Evolutionary conservation across 64 coral and sea anemone species (phyloP).

Genomic region (Acropora yongei): DNA sequence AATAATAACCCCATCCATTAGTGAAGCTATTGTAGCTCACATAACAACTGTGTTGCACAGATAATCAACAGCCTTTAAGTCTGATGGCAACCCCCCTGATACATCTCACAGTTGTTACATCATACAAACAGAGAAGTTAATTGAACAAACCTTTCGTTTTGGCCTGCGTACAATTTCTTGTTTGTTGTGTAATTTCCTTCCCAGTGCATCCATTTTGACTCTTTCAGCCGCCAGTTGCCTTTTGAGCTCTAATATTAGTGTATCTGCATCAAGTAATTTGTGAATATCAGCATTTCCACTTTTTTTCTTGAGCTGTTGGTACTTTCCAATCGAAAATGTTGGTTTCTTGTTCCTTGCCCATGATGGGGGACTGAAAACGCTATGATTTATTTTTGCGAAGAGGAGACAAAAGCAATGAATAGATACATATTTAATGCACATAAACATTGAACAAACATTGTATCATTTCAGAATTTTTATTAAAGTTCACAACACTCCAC

Average conservation of each 20-base stretch:
- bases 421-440: constrained; percentile 39
- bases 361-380: constrained; percentile 26
- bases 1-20: neutral
- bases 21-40: constrained; percentile 7
- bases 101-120: neutral
- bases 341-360: constrained; percentile 5
- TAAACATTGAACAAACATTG: constrained; percentile 36
- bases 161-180: constrained; percentile 34
- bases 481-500: neutral
- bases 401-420: constrained; percentile 36
- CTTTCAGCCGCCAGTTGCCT: constrained; percentile 20
- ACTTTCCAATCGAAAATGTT: constrained; percentile 16
- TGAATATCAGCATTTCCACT: neutral
- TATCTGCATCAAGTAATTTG: neutral
- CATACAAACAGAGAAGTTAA: neutral
- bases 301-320: constrained; percentile 24
- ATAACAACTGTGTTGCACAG: constrained; percentile 12
- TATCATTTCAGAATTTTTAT: constrained; percentile 57
- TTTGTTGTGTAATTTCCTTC: constrained; percentile 2
- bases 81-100: neutral
- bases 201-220: constrained; percentile 11
- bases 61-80: neutral
- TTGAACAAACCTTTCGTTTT: constrained; percentile 39
- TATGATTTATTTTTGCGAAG: constrained; percentile 49
- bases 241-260: constrained; percentile 27